Conservation (phyloP, 2,888 invertebrate genomes). For the Fragum sueziense region DNA sequence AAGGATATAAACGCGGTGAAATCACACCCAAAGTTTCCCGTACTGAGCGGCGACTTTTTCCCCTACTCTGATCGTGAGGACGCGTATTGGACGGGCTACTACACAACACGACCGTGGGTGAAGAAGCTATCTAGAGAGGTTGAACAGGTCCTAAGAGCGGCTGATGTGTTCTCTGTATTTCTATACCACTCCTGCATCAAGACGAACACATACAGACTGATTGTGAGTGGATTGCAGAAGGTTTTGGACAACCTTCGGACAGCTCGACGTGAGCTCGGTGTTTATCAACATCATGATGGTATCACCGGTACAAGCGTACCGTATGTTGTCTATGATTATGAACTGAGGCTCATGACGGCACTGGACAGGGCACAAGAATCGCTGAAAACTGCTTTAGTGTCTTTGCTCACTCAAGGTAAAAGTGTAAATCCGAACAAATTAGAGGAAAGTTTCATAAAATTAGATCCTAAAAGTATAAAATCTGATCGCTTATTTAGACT, state of each 20-base stretch:
- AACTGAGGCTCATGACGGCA: conserved; percentile 63
- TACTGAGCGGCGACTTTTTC: conserved; percentile 96
- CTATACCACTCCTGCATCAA: conserved; percentile 55
- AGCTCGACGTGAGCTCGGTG: conserved; percentile 88
- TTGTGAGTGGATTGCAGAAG: background rate
- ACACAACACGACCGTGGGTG: conserved; percentile 89
- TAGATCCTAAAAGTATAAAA: conserved; percentile 37
- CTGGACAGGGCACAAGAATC: conserved; percentile 29
- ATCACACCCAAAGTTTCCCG: conserved; percentile 84
- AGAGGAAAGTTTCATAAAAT: conserved; percentile 17
- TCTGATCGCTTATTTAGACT: conserved; percentile 58
- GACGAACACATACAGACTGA: background rate
- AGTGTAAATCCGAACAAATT: conserved; percentile 2
- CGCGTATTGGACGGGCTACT: conserved; percentile 99
- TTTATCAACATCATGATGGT: conserved; percentile 99
- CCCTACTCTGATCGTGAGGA: conserved; percentile 93
- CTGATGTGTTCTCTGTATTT: conserved; percentile 77
- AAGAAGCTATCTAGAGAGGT: conserved; percentile 86
- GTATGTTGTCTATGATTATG: conserved; percentile 95
- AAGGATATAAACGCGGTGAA: background rate
- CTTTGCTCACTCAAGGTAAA: conserved; percentile 34
- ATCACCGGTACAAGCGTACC: conserved; percentile 97
- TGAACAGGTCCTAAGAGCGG: conserved; percentile 76
- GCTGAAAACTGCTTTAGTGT: conserved; percentile 16
- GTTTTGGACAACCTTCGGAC: conserved; percentile 31